Evolutionary conservation across 2,888 invertebrate species (phyloP).

Genomic region (Ganaspis brasiliensis): DNA sequence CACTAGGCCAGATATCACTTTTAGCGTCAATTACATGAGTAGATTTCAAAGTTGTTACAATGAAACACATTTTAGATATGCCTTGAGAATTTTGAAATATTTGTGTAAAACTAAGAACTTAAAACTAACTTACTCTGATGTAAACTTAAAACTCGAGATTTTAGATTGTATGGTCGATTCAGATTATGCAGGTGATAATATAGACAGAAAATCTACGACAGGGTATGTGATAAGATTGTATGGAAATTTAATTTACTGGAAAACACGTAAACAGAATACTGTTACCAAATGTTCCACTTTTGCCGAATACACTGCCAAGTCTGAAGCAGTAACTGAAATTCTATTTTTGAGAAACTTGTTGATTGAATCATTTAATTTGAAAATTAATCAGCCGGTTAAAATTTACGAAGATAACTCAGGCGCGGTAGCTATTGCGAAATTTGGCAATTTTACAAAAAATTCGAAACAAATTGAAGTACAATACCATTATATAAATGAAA

Average conservation of each 20-base stretch:
- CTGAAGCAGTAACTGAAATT: slow-evolving; percentile 61
- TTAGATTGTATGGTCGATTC: slow-evolving; percentile 53
- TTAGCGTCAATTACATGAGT: slow-evolving; percentile 55
- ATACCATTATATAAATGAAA: too few species aligned
- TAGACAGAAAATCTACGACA: slow-evolving; percentile 55
- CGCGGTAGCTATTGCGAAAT: too few species aligned
- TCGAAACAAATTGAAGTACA: too few species aligned
- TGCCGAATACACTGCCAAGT: slow-evolving; percentile 68
- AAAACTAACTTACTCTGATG: slow-evolving; percentile 52
- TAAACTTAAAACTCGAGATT: background rate
- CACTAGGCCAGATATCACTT: slow-evolving; percentile 52
- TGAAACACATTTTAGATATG: slow-evolving; percentile 51
- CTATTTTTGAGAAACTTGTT: too few species aligned
- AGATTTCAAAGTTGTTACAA: slow-evolving; percentile 27
- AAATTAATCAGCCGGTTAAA: too few species aligned
- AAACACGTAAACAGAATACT: slow-evolving; percentile 44
- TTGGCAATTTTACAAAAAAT: too few species aligned
- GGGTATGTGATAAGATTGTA: slow-evolving; percentile 73
- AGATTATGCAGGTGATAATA: slow-evolving; percentile 50
- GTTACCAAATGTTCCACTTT: slow-evolving; percentile 52
- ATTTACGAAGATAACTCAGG: too few species aligned
- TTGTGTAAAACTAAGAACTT: slow-evolving; percentile 49
- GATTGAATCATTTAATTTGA: too few species aligned
- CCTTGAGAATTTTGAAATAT: slow-evolving; percentile 54
- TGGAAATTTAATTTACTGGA: slow-evolving; percentile 63